These are phyloP conservation scores for Pseudobourletiella spinata DNA, from an alignment of 1,140 invertebrate genomes.

Conservation along the genomic window DNA sequence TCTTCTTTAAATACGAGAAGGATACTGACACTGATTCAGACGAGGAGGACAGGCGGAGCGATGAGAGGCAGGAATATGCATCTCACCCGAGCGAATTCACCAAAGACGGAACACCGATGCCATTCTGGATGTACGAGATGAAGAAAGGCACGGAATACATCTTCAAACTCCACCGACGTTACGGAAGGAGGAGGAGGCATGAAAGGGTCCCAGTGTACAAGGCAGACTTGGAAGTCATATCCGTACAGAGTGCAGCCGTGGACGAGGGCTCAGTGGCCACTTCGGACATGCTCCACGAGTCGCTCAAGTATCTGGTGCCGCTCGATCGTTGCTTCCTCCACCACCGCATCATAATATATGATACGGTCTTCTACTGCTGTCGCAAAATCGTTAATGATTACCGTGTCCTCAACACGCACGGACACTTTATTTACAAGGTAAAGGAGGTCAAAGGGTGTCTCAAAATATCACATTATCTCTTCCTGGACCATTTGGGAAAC, in stretches of 20 bases:
- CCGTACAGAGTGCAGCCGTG: background rate
- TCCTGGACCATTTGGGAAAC: background rate
- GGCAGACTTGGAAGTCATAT: background rate
- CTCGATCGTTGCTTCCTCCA: background rate
- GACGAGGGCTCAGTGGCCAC: background rate
- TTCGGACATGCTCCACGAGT: background rate
- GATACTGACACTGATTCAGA: too few relatives aligned
- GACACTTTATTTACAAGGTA: background rate
- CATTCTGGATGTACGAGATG: conserved; percentile 6
- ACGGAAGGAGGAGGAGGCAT: background rate
- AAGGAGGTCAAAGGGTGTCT: background rate
- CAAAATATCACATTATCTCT: background rate
- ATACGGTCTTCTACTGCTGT: background rate
- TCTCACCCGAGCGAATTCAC: conserved; percentile 1
- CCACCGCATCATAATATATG: background rate
- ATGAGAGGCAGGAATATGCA: background rate
- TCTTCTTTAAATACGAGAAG: too few relatives aligned
- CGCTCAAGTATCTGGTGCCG: background rate
- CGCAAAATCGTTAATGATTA: background rate
- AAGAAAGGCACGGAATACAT: conserved; percentile 5
- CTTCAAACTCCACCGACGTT: background rate
- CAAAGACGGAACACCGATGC: background rate
- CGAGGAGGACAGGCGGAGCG: background rate
- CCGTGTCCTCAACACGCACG: background rate
- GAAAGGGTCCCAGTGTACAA: background rate